These are phyloP conservation scores for Rhagonycha fulva DNA, from an alignment of 2,888 invertebrate species.

Conservation along the genomic window DNA sequence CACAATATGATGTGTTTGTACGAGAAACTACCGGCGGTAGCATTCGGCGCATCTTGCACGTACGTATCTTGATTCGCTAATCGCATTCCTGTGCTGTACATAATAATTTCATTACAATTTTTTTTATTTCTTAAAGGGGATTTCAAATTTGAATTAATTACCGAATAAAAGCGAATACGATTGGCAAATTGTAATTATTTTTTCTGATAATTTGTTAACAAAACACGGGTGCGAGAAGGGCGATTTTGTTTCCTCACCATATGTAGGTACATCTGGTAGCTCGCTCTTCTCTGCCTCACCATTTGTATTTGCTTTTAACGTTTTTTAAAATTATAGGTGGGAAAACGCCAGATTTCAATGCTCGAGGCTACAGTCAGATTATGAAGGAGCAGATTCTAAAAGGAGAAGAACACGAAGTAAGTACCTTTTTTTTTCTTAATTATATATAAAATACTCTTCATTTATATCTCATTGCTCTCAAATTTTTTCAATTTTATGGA, in stretches of 20 bases:
- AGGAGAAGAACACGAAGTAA: slow-evolving; percentile 90
- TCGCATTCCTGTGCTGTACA: slow-evolving; percentile 35
- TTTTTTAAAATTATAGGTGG: slow-evolving; percentile 76
- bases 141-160: slow-evolving; percentile 6
- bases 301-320: slow-evolving; percentile 7
- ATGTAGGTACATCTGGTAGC: slow-evolving; percentile 18
- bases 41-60: slow-evolving; percentile 50
- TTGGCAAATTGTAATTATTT: slow-evolving; percentile 36
- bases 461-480: too few relatives aligned
- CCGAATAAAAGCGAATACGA: slow-evolving; percentile 40
- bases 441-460: too few relatives aligned
- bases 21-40: slow-evolving; percentile 49
- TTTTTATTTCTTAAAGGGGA: neutral
- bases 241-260: slow-evolving; percentile 33
- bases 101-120: neutral
- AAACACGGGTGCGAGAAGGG: slow-evolving; percentile 34
- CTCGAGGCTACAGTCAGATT: slow-evolving; percentile 94
- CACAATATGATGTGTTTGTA: slow-evolving; percentile 54
- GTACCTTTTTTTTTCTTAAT: slow-evolving; percentile 34
- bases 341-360: slow-evolving; percentile 95
- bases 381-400: slow-evolving; percentile 94
- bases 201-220: slow-evolving; percentile 17
- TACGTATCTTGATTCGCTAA: slow-evolving; percentile 57
- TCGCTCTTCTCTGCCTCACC: slow-evolving; percentile 16
- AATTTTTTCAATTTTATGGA: too few relatives aligned